These are phyloP conservation scores for Polietes domitor DNA, from an alignment of 2,888 invertebrate genomes.

Conservation along the genomic window DNA sequence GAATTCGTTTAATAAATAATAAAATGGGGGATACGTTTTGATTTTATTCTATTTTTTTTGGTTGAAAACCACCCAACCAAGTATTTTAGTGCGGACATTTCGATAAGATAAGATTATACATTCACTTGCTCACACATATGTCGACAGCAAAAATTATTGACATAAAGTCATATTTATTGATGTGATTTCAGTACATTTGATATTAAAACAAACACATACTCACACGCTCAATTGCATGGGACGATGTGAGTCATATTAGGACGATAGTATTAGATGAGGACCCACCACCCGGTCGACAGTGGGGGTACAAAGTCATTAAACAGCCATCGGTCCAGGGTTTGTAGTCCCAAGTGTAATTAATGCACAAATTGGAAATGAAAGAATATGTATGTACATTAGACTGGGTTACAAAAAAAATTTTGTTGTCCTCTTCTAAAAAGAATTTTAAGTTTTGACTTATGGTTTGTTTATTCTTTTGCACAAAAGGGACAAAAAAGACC, in stretches of 20 bases:
- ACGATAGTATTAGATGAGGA: background rate
- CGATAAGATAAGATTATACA: conserved; percentile 17
- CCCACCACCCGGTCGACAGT: background rate
- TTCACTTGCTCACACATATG: background rate
- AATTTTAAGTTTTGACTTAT: too few species aligned
- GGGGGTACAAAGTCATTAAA: background rate
- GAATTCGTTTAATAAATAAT: background rate
- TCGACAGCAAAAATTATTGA: background rate
- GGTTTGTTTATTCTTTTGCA: too few species aligned
- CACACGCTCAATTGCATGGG: background rate
- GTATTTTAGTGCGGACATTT: background rate
- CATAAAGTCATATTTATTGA: conserved; percentile 29
- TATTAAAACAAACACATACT: background rate
- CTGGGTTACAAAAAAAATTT: too few species aligned
- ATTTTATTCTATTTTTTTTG: background rate
- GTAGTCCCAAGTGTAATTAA: background rate
- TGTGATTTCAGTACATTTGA: conserved; percentile 9
- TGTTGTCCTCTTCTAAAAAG: too few species aligned
- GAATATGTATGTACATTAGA: too few species aligned
- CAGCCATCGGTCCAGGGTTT: background rate
- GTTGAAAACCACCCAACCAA: too few species aligned
- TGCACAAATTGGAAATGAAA: background rate
- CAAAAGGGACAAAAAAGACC: too few species aligned
- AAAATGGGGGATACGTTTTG: background rate
- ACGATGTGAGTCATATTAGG: background rate